Evolutionary conservation across 2,797 vertebrate genomes (phyloP).

Genomic region (Pseudopleuronectes americanus): DNA sequence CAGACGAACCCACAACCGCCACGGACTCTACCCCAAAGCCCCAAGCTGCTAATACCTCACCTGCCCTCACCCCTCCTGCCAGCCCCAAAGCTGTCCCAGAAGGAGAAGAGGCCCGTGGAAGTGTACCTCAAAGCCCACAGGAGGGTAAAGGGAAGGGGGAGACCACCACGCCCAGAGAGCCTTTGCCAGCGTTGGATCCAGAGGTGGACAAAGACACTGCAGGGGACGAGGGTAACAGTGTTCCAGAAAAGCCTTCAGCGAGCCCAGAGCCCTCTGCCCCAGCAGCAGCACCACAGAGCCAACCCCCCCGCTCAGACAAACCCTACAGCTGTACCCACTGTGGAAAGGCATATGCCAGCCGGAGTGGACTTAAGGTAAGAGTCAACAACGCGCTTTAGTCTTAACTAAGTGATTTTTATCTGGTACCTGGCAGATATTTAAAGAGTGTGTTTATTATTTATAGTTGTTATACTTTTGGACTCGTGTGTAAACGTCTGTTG

Average conservation of each 20-base stretch:
- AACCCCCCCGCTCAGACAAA: conserved; percentile 81
- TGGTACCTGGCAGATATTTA: neutral
- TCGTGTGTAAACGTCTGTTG: neutral
- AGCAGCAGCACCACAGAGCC: conserved; percentile 52
- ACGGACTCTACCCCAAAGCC: conserved; percentile 48
- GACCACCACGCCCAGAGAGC: conserved; percentile 31
- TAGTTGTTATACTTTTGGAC: neutral
- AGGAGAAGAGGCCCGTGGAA: conserved; percentile 44
- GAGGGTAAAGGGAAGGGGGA: conserved; percentile 52
- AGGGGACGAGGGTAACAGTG: conserved; percentile 38
- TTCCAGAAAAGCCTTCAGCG: conserved; percentile 51
- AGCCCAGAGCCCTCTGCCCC: conserved; percentile 45
- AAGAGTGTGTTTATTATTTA: neutral
- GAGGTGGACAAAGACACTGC: conserved; percentile 58
- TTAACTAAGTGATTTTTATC: neutral
- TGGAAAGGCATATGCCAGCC: conserved; percentile 87
- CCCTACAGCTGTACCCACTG: conserved; percentile 87
- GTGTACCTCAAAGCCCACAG: conserved; percentile 31
- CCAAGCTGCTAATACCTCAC: conserved; percentile 46
- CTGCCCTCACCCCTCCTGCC: conserved; percentile 68
- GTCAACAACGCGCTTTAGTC: neutral
- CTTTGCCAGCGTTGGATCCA: conserved; percentile 36
- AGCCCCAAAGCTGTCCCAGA: conserved; percentile 62
- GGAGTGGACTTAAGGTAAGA: conserved; percentile 87
- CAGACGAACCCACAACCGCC: conserved; percentile 33